Base-by-base conservation (phyloP, 1,140 invertebrate genomes). In the Epicauta chinensis region DNA sequence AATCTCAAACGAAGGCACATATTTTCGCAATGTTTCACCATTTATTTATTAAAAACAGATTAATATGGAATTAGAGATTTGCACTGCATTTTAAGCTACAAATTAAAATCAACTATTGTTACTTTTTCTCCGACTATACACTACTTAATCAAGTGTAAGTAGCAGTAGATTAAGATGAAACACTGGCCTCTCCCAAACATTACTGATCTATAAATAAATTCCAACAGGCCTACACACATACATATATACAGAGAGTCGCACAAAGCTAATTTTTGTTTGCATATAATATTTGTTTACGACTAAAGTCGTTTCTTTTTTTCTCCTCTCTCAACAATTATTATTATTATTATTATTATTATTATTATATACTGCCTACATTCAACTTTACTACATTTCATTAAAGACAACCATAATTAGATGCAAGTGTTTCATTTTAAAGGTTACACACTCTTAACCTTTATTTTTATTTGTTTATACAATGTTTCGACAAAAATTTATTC, bases 1-100 rank as follows among this genome's bases (percentile, higher is more conserved):
- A 78, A 63, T 59, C 71, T 69, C 34, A 78, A 71, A 59, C 76
- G 75, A 68, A 77, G 55, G 51, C 68, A 70, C 68, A 70, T 70
- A 46, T 58, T 67, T 16, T 47, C 47, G 41, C 64, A 51, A 37
- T 55, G 52, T 34, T 47, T 60, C 46, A 63, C 61, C 55, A 60
- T 60, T 58, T 55, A 51, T 44, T 29, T 15, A 38, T 37, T 37
- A 37, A 16, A 37, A 47, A 16, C 5, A 10, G n/a, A 48, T 23
- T 17, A 23, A n/a, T 38, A 23, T 10, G 1, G 2, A 15, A 34
- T 14, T 14, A 4, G 6, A 2, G 31, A 11, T n/a, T n/a, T n/a
- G 36, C 29, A 40, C 29, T 30, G 32, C 16, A 15, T 38, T 12
- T 29, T 13, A 48, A 23, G 40, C 11, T 13, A 16, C 4, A 9